Percentiles rank a stretch among this genome's conserved stretches.
Evolutionary conservation across 1,140 invertebrate species (phyloP).

Genomic region (Macrotrachela quadricornifera): DNA sequence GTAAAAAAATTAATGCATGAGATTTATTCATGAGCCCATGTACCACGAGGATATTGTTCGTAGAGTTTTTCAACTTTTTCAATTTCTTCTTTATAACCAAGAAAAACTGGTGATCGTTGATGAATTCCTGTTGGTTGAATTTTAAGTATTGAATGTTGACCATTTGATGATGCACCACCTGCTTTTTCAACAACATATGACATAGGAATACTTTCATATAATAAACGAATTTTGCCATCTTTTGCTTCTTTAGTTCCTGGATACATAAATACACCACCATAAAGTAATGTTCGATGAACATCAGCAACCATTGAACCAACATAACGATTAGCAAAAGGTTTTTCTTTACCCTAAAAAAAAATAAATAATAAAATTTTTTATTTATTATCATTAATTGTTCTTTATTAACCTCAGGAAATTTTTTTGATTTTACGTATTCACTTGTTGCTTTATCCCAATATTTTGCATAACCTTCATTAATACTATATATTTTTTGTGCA

Average conservation of each 20-base stretch:
- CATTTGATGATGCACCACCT: constrained; percentile 60
- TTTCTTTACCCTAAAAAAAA: too few relatives aligned
- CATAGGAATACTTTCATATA: constrained; percentile 98
- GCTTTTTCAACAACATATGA: constrained; percentile 66
- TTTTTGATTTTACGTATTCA: constrained; percentile 75
- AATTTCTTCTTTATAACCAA: constrained; percentile 81
- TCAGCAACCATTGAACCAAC: constrained; percentile 98
- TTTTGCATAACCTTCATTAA: constrained; percentile 61
- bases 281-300: constrained; percentile 86
- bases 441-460: constrained; percentile 58
- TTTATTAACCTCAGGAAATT: constrained; percentile 45
- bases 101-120: constrained; percentile 67
- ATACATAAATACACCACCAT: constrained; percentile 95
- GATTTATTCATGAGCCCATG: too few relatives aligned
- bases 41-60: constrained; percentile 4
- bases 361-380: too few relatives aligned
- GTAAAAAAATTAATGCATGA: too few relatives aligned
- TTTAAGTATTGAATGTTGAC: constrained; percentile 61
- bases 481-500: constrained; percentile 78
- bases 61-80: constrained; percentile 36
- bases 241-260: constrained; percentile 71
- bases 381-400: too few relatives aligned
- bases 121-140: constrained; percentile 64
- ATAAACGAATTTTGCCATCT: constrained; percentile 78
- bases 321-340: constrained; percentile 78